phyloP scores from a whole-genome alignment of 2,113 vertebrate species.

The Puma concolor region DNA sequence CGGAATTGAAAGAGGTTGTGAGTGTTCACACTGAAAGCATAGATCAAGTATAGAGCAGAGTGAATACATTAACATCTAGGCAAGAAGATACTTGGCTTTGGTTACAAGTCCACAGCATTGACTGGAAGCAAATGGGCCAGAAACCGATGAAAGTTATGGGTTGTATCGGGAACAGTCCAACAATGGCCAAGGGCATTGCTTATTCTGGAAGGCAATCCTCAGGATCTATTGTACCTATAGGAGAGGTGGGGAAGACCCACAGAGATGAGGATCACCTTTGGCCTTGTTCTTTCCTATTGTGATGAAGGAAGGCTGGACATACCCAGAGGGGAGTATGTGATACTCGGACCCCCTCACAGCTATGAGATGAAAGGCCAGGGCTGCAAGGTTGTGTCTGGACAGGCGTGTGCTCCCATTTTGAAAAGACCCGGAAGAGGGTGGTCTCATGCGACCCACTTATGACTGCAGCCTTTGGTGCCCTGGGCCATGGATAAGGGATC shows the following conservation, averaged over 20 bases:
- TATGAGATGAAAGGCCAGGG: neutral
- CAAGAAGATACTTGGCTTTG: neutral
- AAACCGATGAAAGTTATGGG: neutral
- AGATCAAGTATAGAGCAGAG: neutral
- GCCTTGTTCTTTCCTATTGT: neutral
- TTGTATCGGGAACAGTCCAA: neutral
- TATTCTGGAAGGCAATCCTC: neutral
- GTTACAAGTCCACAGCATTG: neutral
- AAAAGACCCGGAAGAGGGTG: neutral
- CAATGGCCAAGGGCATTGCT: neutral
- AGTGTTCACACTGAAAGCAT: neutral
- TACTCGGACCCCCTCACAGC: neutral
- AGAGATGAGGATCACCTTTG: neutral
- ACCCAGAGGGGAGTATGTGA: neutral
- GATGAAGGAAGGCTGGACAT: neutral
- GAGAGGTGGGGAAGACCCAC: neutral
- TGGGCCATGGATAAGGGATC: neutral
- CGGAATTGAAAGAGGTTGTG: neutral
- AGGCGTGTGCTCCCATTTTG: fast-evolving
- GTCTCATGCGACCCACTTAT: neutral
- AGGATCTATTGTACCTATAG: neutral
- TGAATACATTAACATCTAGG: neutral
- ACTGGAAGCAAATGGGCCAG: neutral
- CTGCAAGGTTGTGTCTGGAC: neutral
- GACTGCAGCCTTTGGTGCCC: neutral